Percentiles rank a stretch among this genome's conserved stretches.
These are phyloP conservation scores for Bovichtus diacanthus DNA, from an alignment of 2,797 vertebrate species.

Conservation along the genomic window DNA sequence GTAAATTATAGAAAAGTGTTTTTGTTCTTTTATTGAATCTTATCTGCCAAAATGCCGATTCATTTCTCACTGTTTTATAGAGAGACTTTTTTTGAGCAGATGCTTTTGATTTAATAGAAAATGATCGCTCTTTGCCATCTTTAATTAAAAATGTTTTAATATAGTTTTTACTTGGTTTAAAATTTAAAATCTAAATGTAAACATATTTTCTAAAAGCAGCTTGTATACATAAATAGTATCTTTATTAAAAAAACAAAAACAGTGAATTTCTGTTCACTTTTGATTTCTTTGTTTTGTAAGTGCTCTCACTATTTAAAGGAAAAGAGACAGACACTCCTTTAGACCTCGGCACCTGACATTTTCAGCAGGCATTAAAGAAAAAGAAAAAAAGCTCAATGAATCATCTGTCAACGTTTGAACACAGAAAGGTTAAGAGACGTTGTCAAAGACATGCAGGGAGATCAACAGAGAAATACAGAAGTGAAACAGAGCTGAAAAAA, in stretches of 20 bases:
- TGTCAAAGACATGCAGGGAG: constrained; percentile 5
- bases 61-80: neutral
- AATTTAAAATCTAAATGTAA: too few species aligned
- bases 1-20: neutral
- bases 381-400: constrained; percentile 57
- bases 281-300: neutral
- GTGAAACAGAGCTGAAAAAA: constrained; percentile 47
- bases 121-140: neutral
- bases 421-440: constrained; percentile 12
- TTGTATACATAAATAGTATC: neutral
- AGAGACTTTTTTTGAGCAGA: neutral
- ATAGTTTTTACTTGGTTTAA: constrained; percentile 3
- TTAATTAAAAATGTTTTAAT: neutral
- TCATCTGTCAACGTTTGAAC: constrained; percentile 47
- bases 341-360: constrained; percentile 34
- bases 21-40: neutral
- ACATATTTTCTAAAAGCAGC: neutral
- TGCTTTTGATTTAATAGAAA: neutral
- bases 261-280: neutral
- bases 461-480: constrained; percentile 45
- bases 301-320: neutral
- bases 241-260: neutral
- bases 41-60: neutral
- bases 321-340: neutral
- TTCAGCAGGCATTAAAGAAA: constrained; percentile 31